Percentiles rank a stretch among this genome's conserved stretches.
phyloP scores from a whole-genome alignment of 2,797 vertebrate species.

The Ispidina lecontei region DNA sequence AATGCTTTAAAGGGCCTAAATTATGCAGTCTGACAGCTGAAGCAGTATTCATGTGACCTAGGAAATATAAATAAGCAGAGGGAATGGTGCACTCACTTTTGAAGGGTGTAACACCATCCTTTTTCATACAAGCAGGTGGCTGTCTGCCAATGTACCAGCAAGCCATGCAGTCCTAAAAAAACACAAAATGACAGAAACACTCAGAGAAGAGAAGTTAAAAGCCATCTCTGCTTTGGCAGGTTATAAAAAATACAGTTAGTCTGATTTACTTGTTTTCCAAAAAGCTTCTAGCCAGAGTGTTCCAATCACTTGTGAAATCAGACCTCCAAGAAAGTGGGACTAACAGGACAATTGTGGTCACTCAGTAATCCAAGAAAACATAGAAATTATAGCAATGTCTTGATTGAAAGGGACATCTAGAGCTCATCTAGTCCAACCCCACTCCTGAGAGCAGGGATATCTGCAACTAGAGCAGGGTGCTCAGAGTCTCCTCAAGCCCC shows the following conservation, averaged over 20 bases:
- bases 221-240: too few species aligned
- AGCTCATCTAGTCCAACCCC: too few species aligned
- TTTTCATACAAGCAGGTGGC: not conserved
- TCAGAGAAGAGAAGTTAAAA: not conserved
- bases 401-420: too few species aligned
- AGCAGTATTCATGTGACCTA: not conserved
- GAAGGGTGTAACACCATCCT: not conserved
- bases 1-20: not conserved
- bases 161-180: not conserved
- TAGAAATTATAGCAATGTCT: too few species aligned
- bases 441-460: too few species aligned
- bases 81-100: not conserved
- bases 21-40: not conserved
- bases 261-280: not conserved
- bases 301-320: not conserved
- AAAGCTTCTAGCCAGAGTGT: not conserved
- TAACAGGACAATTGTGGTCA: rapidly evolving
- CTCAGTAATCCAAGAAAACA: not conserved
- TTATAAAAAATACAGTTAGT: not conserved
- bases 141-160: not conserved
- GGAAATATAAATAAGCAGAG: not conserved
- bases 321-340: not conserved
- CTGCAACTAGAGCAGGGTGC: too few species aligned
- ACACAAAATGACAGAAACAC: rapidly evolving
- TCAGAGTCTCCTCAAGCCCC: too few species aligned